Conservation (phyloP, 2,888 invertebrate species). For the Blera fallax region DNA sequence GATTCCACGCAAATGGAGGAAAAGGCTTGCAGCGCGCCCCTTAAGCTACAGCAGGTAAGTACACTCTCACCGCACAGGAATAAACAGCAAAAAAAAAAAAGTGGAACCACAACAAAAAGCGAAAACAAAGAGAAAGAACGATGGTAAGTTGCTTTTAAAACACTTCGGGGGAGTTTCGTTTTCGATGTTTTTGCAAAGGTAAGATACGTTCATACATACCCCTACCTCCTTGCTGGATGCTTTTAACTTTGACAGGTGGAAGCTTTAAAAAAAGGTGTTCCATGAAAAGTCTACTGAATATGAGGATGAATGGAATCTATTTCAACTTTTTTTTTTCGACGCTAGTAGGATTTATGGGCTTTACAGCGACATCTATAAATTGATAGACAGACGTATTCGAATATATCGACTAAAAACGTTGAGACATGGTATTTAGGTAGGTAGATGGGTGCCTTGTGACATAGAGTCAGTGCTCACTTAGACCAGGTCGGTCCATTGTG, state of each 20-base stretch:
- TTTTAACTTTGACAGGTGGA: background rate
- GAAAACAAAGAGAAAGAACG: background rate
- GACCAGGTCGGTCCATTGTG: too few species aligned
- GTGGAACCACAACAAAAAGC: background rate
- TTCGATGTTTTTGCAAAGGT: background rate
- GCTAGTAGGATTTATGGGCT: too few species aligned
- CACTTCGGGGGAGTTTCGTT: background rate
- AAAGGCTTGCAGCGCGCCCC: background rate
- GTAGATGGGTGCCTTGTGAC: too few species aligned
- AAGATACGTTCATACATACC: background rate
- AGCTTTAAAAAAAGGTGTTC: background rate
- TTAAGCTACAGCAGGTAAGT: background rate
- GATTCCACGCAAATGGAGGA: background rate
- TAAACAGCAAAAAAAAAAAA: constrained; percentile 1
- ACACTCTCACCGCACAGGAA: background rate
- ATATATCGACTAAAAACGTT: too few species aligned
- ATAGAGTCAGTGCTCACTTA: too few species aligned
- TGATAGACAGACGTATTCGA: too few species aligned
- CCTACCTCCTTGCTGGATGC: too few species aligned
- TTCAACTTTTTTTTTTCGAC: too few species aligned
- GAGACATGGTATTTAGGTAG: too few species aligned
- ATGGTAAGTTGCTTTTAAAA: constrained; percentile 23
- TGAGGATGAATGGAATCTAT: background rate
- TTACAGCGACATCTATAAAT: too few species aligned
- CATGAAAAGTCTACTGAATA: background rate